Conservation (phyloP, 2,888 invertebrate species). For the Corbicula japonica region DNA sequence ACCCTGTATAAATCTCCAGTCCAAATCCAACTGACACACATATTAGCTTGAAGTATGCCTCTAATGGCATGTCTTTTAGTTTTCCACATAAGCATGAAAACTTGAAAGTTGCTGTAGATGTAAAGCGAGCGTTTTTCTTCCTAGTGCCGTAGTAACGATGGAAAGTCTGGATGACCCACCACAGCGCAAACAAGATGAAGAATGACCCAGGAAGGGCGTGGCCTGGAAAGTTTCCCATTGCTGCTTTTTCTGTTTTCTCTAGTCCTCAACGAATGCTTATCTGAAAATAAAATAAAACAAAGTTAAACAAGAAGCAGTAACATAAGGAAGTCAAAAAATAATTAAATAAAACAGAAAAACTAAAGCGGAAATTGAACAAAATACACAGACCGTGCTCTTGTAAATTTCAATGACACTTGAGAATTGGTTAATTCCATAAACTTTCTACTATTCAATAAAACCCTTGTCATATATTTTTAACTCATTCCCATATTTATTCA, state of each 20-base stretch:
- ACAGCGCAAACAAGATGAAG: constrained; percentile 83
- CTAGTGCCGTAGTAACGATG: constrained; percentile 77
- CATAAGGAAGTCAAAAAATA: too few species aligned
- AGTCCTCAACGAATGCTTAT: too few species aligned
- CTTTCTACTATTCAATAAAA: too few species aligned
- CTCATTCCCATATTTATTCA: too few species aligned
- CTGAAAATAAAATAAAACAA: too few species aligned
- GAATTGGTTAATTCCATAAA: too few species aligned
- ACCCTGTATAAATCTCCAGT: constrained; percentile 74
- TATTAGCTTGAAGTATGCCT: constrained; percentile 71
- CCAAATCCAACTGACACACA: constrained; percentile 69
- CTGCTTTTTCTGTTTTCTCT: constrained; percentile 9
- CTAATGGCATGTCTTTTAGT: constrained; percentile 71
- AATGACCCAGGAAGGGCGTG: constrained; percentile 87
- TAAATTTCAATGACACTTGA: too few species aligned
- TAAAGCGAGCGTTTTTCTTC: constrained; percentile 71
- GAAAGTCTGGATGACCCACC: constrained; percentile 82
- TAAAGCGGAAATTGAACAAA: too few species aligned
- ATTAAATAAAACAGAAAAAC: too few species aligned
- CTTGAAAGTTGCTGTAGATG: constrained; percentile 74
- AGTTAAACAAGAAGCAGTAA: too few species aligned
- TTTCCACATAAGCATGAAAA: constrained; percentile 76
- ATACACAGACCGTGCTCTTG: too few species aligned
- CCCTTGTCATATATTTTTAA: too few species aligned
- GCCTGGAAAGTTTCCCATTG: constrained; percentile 87